Conservation (phyloP, 2,797 vertebrate genomes). For the Setipinna tenuifilis region DNA sequence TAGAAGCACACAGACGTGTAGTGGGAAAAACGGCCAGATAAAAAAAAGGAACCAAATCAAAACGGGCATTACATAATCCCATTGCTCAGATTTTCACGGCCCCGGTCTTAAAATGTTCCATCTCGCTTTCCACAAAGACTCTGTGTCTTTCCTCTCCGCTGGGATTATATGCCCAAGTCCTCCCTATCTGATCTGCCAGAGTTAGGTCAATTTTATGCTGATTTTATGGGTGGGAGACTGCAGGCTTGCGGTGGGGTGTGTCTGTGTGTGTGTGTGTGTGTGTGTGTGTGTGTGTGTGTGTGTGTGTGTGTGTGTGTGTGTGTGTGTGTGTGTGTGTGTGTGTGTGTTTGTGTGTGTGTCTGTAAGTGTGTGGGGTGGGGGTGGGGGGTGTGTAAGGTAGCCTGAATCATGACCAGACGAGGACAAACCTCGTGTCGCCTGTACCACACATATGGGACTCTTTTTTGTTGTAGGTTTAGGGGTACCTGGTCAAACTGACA, state of each 20-base stretch:
- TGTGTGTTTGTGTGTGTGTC: no score
- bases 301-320: conserved; percentile 24
- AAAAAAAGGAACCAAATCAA: conserved; percentile 57
- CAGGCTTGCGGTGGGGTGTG: conserved; percentile 51
- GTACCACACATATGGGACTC: no score
- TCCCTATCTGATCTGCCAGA: conserved; percentile 69
- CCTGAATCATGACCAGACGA: not conserved
- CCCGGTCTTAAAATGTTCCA: conserved; percentile 69
- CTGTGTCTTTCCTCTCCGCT: conserved; percentile 63
- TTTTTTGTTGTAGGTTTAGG: no score
- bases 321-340: no score
- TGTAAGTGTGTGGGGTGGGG: not conserved
- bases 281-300: not conserved
- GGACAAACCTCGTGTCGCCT: no score
- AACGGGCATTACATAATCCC: conserved; percentile 77
- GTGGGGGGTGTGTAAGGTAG: conserved; percentile 7
- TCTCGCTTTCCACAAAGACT: conserved; percentile 53
- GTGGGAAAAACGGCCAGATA: not conserved
- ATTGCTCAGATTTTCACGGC: conserved; percentile 73
- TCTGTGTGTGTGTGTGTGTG: not conserved
- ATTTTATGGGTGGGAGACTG: conserved; percentile 84
- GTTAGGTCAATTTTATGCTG: conserved; percentile 81
- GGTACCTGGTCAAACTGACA: not conserved
- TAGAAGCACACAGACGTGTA: not conserved
- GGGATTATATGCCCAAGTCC: conserved; percentile 66